These are phyloP conservation scores for Sicus ferrugineus DNA, from an alignment of 2,888 invertebrate species.

Conservation along the genomic window DNA sequence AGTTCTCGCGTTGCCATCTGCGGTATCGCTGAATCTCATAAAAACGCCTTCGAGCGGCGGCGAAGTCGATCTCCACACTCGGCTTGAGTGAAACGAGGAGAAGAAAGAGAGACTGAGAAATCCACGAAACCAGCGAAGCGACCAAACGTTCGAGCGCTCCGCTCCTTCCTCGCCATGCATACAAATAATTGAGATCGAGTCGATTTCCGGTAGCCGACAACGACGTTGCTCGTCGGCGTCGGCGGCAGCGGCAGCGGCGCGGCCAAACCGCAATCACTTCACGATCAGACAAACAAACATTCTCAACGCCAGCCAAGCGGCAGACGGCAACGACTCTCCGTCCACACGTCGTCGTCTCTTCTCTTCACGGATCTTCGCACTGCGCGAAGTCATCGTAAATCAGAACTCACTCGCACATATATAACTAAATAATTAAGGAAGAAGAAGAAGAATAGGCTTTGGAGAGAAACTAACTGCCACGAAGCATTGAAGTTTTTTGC, in stretches of 20 bases:
- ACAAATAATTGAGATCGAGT: constrained; percentile 42
- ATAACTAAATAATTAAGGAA: constrained; percentile 32
- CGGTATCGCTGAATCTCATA: neutral
- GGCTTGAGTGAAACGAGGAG: neutral
- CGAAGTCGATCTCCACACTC: constrained; percentile 2
- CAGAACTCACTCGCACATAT: constrained; percentile 21
- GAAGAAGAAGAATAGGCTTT: neutral
- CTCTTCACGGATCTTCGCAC: too few relatives aligned
- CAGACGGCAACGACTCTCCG: too few relatives aligned
- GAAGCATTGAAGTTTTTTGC: neutral
- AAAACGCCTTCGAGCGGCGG: neutral
- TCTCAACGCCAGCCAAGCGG: too few relatives aligned
- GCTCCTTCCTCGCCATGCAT: too few relatives aligned
- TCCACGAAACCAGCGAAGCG: too few relatives aligned
- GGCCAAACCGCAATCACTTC: neutral
- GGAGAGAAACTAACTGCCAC: neutral
- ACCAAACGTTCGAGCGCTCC: too few relatives aligned
- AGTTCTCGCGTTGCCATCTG: neutral
- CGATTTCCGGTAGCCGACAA: constrained; percentile 38
- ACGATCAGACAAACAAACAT: too few relatives aligned
- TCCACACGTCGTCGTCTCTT: too few relatives aligned
- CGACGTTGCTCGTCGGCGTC: neutral
- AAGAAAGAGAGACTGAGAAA: neutral
- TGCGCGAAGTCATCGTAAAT: constrained; percentile 26
- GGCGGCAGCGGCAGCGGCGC: neutral